These are phyloP conservation scores for Nephrocerus scutellatus DNA, from an alignment of 2,888 invertebrate species.

Conservation along the genomic window DNA sequence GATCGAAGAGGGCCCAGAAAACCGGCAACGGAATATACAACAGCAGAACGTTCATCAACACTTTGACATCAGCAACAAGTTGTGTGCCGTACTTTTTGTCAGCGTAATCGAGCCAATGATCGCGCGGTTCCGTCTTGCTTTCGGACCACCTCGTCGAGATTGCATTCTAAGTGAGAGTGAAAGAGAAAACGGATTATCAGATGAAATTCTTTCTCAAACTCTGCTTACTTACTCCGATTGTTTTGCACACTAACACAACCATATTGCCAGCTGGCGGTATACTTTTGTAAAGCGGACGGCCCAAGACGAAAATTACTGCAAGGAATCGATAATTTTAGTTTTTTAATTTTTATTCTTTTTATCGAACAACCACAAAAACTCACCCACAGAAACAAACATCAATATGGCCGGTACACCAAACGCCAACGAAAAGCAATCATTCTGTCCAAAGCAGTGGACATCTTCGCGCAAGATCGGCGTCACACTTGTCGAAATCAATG, in stretches of 20 bases:
- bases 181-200: neutral
- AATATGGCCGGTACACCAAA: slow-evolving; percentile 71
- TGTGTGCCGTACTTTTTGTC: slow-evolving; percentile 61
- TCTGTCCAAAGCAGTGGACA: slow-evolving; percentile 58
- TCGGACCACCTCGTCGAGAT: slow-evolving; percentile 43
- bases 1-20: slow-evolving; percentile 93
- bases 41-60: slow-evolving; percentile 66
- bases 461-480: slow-evolving; percentile 68
- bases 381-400: slow-evolving; percentile 64
- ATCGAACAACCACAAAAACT: slow-evolving; percentile 25
- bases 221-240: slow-evolving; percentile 55
- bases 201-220: neutral
- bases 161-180: slow-evolving; percentile 48
- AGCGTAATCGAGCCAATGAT: slow-evolving; percentile 86
- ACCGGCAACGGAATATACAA: slow-evolving; percentile 81
- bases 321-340: slow-evolving; percentile 23
- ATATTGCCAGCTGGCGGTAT: slow-evolving; percentile 64
- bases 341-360: neutral
- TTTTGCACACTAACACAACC: slow-evolving; percentile 57
- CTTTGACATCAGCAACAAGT: slow-evolving; percentile 71
- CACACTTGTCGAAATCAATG: slow-evolving; percentile 63
- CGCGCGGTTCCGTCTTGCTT: slow-evolving; percentile 49
- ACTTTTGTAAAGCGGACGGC: slow-evolving; percentile 58
- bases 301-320: slow-evolving; percentile 65
- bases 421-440: slow-evolving; percentile 63